Conservation (phyloP, 2,797 vertebrate species). For the Sarcoramphus papa region DNA sequence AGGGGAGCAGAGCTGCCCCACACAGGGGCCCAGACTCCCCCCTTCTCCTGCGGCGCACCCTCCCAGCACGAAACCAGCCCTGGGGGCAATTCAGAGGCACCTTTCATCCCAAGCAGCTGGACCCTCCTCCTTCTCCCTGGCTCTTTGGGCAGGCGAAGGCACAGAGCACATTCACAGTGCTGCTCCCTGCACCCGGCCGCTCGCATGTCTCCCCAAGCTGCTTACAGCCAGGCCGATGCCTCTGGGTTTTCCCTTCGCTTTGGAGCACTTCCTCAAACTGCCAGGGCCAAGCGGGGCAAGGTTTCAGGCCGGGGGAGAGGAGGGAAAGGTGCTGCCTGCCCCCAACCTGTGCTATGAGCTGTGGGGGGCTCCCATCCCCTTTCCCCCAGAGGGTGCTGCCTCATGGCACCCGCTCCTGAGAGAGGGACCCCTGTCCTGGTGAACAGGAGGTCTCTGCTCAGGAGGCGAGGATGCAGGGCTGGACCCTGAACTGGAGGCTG, state of each 20-base stretch:
- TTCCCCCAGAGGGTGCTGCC: not conserved
- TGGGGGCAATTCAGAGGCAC: not conserved
- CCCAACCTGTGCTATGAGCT: not conserved
- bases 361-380: fast-evolving
- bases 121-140: not conserved
- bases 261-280: not conserved
- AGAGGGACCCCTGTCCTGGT: not conserved
- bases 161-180: not conserved
- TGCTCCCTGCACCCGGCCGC: not conserved
- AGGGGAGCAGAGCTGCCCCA: not conserved
- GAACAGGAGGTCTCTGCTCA: not conserved
- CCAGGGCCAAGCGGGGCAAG: no score
- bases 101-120: not conserved
- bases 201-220: not conserved
- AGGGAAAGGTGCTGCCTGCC: not conserved
- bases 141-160: not conserved
- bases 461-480: not conserved
- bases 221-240: not conserved
- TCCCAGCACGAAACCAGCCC: not conserved
- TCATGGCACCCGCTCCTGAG: fast-evolving
- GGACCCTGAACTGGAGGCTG: not conserved
- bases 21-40: not conserved
- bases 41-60: not conserved
- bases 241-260: not conserved
- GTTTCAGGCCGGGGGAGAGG: fast-evolving